These are phyloP conservation scores for Cebus imitator DNA, from an alignment of 2,113 vertebrate species.

Conservation along the genomic window DNA sequence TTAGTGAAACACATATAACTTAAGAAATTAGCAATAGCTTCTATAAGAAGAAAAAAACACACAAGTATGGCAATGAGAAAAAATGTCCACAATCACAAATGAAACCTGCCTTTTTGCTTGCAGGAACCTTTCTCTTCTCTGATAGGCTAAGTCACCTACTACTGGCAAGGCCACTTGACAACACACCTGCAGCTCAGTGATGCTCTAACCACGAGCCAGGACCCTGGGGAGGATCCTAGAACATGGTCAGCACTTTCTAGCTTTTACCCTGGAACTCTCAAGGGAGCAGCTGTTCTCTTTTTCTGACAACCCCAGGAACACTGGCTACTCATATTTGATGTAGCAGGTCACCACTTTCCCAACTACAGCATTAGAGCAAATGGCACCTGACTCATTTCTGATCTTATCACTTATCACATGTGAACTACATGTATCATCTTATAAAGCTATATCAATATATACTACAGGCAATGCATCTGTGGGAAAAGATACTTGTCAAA, in stretches of 20 bases:
- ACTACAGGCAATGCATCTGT: not conserved
- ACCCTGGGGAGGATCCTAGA: not conserved
- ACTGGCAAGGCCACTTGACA: not conserved
- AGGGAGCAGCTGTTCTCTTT: not conserved
- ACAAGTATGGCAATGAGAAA: not conserved
- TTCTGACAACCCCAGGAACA: not conserved
- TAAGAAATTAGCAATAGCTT: conserved; percentile 20
- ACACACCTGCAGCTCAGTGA: not conserved
- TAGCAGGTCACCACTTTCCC: not conserved
- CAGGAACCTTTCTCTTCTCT: not conserved
- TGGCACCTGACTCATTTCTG: not conserved
- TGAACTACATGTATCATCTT: not conserved
- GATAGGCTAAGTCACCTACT: not conserved
- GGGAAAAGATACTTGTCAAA: conserved; percentile 16
- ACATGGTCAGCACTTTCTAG: not conserved
- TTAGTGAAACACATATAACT: not conserved
- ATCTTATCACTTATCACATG: not conserved
- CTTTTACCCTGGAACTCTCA: not conserved
- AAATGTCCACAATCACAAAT: conserved; percentile 1
- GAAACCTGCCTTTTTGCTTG: not conserved
- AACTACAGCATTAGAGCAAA: not conserved
- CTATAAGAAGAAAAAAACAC: not conserved
- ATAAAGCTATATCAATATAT: not conserved
- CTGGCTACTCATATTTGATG: not conserved
- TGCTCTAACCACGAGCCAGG: not conserved